phyloP scores from a whole-genome alignment of 2,888 invertebrate genomes.

The Petrolisthes manimaculis region DNA sequence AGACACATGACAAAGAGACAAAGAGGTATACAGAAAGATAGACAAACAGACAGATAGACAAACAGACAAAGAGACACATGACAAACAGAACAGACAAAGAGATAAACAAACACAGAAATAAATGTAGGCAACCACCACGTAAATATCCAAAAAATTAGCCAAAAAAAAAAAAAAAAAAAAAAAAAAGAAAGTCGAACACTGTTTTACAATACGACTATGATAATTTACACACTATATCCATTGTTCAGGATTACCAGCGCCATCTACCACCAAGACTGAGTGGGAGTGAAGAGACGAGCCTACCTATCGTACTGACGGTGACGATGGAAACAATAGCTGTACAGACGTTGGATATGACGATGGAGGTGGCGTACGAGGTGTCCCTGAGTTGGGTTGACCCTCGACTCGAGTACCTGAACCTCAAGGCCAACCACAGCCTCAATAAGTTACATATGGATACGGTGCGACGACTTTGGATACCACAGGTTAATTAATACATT shows the following conservation, averaged over 20 bases:
- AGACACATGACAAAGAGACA: background rate
- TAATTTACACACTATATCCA: too few relatives aligned
- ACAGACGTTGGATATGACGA: slow-evolving; percentile 52
- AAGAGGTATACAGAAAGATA: background rate
- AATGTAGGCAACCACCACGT: too few relatives aligned
- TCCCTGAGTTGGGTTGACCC: slow-evolving; percentile 55
- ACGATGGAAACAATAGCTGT: slow-evolving; percentile 57
- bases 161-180: too few relatives aligned
- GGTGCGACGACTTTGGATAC: slow-evolving; percentile 55
- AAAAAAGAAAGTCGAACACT: too few relatives aligned
- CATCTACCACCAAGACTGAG: slow-evolving; percentile 57
- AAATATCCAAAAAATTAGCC: too few relatives aligned
- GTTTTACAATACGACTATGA: too few relatives aligned
- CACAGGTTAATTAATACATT: too few relatives aligned
- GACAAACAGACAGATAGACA: too few relatives aligned
- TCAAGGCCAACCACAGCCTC: slow-evolving; percentile 57
- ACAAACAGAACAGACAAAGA: too few relatives aligned
- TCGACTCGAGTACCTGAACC: slow-evolving; percentile 56
- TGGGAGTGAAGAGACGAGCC: slow-evolving; percentile 15
- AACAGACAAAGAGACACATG: too few relatives aligned
- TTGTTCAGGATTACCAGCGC: slow-evolving; percentile 56
- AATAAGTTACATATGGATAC: slow-evolving; percentile 51
- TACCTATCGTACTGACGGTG: slow-evolving; percentile 51
- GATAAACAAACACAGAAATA: too few relatives aligned
- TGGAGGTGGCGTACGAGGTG: slow-evolving; percentile 52